Conservation (phyloP, 1,140 invertebrate genomes). For the Meteorus sp. region DNA sequence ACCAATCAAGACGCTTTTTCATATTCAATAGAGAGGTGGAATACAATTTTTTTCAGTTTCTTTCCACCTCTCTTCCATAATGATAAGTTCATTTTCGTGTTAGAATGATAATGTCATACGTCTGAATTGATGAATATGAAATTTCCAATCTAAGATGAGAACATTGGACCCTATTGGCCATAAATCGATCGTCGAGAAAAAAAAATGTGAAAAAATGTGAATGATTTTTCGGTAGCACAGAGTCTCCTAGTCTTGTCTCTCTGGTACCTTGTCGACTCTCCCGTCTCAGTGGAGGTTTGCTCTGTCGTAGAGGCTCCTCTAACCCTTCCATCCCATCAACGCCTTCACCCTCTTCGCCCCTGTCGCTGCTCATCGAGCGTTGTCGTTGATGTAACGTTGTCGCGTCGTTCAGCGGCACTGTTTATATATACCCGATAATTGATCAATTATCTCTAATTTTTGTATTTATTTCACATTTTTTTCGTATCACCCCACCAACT, state of each 20-base stretch:
- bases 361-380: conserved; percentile 67
- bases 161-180: background rate
- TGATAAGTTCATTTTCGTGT: too few species aligned
- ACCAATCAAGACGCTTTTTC: background rate
- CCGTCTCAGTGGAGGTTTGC: conserved; percentile 62
- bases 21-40: background rate
- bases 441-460: conserved; percentile 23
- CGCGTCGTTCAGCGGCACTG: conserved; percentile 73
- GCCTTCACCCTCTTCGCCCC: conserved; percentile 63
- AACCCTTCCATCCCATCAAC: conserved; percentile 63
- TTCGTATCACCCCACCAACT: background rate
- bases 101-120: too few species aligned
- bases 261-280: conserved; percentile 65
- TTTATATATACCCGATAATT: conserved; percentile 45
- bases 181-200: too few species aligned
- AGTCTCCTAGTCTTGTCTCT: conserved; percentile 19
- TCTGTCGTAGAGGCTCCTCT: conserved; percentile 69
- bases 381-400: conserved; percentile 67
- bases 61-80: background rate
- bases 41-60: background rate
- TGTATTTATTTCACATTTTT: background rate
- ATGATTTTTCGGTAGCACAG: conserved; percentile 24
- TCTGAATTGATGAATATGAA: too few species aligned
- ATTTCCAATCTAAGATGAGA: too few species aligned
- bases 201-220: too few species aligned